phyloP scores from a whole-genome alignment of 2,113 vertebrate species.

The Caretta caretta region DNA sequence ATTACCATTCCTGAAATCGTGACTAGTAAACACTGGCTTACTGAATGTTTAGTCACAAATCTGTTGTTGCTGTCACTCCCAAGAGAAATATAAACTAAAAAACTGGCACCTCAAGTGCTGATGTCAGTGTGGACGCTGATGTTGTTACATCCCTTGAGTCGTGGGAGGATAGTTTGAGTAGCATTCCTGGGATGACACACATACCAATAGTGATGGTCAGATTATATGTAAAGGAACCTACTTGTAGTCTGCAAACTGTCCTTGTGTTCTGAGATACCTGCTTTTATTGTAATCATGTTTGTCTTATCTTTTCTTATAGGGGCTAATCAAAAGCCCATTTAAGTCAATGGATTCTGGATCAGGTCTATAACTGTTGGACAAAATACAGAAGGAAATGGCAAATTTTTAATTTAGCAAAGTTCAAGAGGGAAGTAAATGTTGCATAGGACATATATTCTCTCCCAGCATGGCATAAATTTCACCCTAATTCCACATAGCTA shows the following conservation, averaged over 20 bases:
- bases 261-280: not conserved
- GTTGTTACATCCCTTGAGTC: not conserved
- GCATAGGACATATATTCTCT: not conserved
- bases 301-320: not conserved
- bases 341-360: not conserved
- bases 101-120: not conserved
- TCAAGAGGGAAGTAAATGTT: not conserved
- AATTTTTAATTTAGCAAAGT: not conserved
- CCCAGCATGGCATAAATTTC: not conserved
- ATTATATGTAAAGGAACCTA: not conserved
- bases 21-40: not conserved
- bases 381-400: not conserved
- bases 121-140: not conserved
- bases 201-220: not conserved
- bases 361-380: not conserved
- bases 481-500: not conserved
- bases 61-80: not conserved
- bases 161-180: not conserved
- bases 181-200: not conserved
- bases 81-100: not conserved
- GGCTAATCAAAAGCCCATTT: not conserved
- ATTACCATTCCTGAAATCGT: not conserved
- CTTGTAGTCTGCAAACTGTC: rapidly evolving
- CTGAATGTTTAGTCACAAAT: not conserved
- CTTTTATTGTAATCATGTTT: not conserved